Conservation (phyloP, 2,888 invertebrate genomes). For the Pomacea canaliculata region DNA sequence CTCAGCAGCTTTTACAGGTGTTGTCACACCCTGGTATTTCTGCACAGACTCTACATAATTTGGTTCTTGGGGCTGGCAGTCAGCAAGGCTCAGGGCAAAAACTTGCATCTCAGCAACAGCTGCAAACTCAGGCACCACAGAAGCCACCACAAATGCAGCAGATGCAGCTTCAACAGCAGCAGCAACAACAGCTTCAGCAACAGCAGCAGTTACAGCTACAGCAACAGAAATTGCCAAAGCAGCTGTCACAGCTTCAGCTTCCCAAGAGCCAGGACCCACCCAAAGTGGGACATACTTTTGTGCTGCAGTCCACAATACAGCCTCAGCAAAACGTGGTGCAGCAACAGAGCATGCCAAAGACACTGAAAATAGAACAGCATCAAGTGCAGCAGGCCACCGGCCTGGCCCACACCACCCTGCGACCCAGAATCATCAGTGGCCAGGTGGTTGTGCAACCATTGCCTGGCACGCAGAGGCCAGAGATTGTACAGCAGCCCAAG, state of each 20-base stretch:
- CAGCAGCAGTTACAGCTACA: slow-evolving; percentile 1
- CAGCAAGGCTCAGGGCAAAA: not conserved
- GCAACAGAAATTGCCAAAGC: not conserved
- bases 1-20: slow-evolving; percentile 3
- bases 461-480: too few species aligned
- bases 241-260: not conserved
- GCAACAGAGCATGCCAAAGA: not conserved
- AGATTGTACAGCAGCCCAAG: too few species aligned
- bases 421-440: too few species aligned
- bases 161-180: not conserved
- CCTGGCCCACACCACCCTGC: too few species aligned
- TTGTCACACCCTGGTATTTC: slow-evolving; percentile 5
- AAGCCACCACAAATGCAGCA: not conserved
- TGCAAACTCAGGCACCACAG: not conserved
- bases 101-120: not conserved
- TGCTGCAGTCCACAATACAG: not conserved
- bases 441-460: too few species aligned
- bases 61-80: not conserved
- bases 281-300: not conserved
- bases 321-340: not conserved
- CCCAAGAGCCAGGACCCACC: not conserved
- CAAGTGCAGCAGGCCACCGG: too few species aligned
- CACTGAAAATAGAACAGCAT: not conserved
- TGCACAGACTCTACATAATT: slow-evolving; percentile 3
- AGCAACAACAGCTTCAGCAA: not conserved